Base-by-base conservation (phyloP, 1,140 invertebrate genomes). In the Cheumatopsyche charites region DNA sequence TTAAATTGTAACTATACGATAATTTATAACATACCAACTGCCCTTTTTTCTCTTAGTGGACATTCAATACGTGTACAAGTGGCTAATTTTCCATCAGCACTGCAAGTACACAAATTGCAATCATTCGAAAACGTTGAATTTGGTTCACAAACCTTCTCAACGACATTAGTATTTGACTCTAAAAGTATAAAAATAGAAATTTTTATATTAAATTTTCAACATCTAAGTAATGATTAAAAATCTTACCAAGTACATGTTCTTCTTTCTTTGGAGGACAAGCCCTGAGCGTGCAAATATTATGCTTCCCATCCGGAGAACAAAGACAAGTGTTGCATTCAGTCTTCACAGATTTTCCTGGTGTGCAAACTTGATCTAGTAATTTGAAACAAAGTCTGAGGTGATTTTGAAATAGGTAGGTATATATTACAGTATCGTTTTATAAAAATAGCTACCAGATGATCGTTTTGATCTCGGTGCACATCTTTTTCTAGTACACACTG, bases 41-140 rank as follows among this genome's bases (percentile, higher is more conserved):
- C 41, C 5, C 15, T 77, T 75, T 63, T 77, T 52, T 52, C 36
- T 21, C 4, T 76, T 23, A 41, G 75, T 52, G 15, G 77, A 72
- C 82, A 83, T 0, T 71, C 55, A 19, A 79, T 81, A 15, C 79
- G 73, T 4, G 84, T 81, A 76, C 85, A 86, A 0, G 62, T 29
- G 9, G 84, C 84, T 45, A 79, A 77, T 21, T 78, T 79, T 7
- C 84, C 85, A 62, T 82, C 81, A 0, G 75, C 67, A 0, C 79
- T 77, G 62, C 85, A 86, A 1, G 77, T 77, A 55, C 85, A 86
- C 5, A 78, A 76, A 71, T 86, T 86, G 76, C 84, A 86, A 7
- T 78, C 81, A 43, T 80, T 78, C 17, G 80, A 76, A 76, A 85
- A 86, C 15, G 80, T 79, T 55, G 74, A 78, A 42, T 82, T 83